Base-by-base conservation (phyloP, 2,888 invertebrate species). In the Acanthacorydalis orientalis region DNA sequence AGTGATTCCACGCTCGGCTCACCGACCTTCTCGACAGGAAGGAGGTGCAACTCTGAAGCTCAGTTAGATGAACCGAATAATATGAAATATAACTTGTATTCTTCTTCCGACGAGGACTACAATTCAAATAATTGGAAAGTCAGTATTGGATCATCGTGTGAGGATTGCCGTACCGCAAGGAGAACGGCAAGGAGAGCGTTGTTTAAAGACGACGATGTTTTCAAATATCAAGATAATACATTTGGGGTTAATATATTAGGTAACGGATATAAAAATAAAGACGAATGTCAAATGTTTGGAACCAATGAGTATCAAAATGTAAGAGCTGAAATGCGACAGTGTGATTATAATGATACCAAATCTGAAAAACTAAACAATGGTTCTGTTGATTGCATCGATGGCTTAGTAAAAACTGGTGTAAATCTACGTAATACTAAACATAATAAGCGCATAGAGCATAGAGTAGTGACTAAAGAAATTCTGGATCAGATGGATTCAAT, bases 81-180 rank as follows among this genome's bases (percentile, higher is more conserved):
- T 23, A 23, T 23, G 23, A 23, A 23, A 23, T 23, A 23, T 23
- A 23, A 23, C 6, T 11, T 23, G 23, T 23, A 23, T 6, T 46
- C 46, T 9, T 46, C 46, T 2, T 31, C 31, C 2, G 46, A 46
- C n/a, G 46, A 46, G 9, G 46, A 46, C 7, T 23, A 31, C 31
- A 40, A 40, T 40, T 23, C 12, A 8, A 31, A 32, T 16, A 23
- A 23, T 23, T 23, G 23, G 23, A 23, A 23, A 23, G 23, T 23
- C 23, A 31, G 14, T 4, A 46, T 31, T 31, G 31, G 31, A 39
- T 15, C 33, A 10, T 14, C 39, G 7, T 41, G 33, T 14, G 32
- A 10, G 14, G 46, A 46, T 31, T 46, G 39, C 6, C 23, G 23
- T 39, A 11, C 31, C 7, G 14, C n/a, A 11, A 44, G 35, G 12